A percentile compares a stretch with the other conserved stretches of the same genome.
phyloP scores from a whole-genome alignment of 2,113 vertebrate species.

The western clawed frog (Xenopus tropicalis) region DNA sequence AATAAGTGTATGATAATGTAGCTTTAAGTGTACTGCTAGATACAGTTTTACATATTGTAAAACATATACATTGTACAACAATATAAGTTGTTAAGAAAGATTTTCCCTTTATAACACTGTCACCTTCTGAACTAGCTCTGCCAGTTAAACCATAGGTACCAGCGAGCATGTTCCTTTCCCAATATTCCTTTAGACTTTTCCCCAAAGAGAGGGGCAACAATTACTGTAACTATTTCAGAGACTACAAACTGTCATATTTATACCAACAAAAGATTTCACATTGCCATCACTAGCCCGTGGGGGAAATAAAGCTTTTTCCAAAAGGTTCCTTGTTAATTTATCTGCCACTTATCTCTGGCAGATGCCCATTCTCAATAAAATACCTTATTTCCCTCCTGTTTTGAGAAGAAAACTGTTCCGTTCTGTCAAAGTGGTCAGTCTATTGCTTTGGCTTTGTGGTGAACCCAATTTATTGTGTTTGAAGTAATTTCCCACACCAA shows the following conservation, averaged over 20 bases:
- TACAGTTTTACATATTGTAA: too few relatives aligned
- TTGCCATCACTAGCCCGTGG: constrained; percentile 19
- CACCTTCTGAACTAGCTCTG: too few relatives aligned
- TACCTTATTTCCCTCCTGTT: constrained; percentile 14
- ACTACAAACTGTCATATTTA: constrained; percentile 11
- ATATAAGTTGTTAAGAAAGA: too few relatives aligned
- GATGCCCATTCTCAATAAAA: constrained; percentile 38
- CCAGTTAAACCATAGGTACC: neutral
- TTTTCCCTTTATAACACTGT: too few relatives aligned
- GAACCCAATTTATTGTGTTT: constrained; percentile 45
- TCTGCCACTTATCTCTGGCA: constrained; percentile 34
- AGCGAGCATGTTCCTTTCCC: neutral
- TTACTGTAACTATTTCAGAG: constrained; percentile 6
- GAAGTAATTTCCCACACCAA: constrained; percentile 41
- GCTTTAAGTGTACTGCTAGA: too few relatives aligned
- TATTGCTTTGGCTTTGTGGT: constrained; percentile 42
- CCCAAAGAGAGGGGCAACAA: neutral
- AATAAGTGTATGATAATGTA: too few relatives aligned
- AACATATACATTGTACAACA: too few relatives aligned
- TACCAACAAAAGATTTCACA: constrained; percentile 31
- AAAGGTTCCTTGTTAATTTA: constrained; percentile 33
- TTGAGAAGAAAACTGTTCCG: constrained; percentile 23
- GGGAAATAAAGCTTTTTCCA: constrained; percentile 27
- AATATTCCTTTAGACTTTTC: constrained; percentile 1
- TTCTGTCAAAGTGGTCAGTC: constrained; percentile 36